Evolutionary conservation across 2,888 invertebrate species (phyloP).

Genomic region (Pterostichus niger): DNA sequence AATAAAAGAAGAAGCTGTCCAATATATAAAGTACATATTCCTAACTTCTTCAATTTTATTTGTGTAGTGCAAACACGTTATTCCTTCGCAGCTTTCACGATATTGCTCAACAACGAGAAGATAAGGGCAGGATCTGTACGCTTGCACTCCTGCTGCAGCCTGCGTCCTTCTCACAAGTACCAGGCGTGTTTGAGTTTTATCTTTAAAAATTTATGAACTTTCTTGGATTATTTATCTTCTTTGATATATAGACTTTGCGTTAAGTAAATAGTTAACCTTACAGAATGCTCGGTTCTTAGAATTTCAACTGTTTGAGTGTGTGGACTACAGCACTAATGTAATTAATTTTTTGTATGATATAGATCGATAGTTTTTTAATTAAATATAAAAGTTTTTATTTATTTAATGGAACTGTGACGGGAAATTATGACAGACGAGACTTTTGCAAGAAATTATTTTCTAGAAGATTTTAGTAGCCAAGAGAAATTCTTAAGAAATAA

Average conservation of each 20-base stretch:
- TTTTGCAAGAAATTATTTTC: slow-evolving; percentile 10
- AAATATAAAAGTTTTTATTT: slow-evolving; percentile 22
- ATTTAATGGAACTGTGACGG: slow-evolving; percentile 19
- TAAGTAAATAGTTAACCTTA: slow-evolving; percentile 37
- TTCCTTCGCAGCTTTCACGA: not conserved
- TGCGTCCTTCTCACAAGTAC: slow-evolving; percentile 1
- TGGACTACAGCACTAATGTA: not conserved
- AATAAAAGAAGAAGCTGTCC: not conserved
- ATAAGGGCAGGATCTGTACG: not conserved
- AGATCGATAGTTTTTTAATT: slow-evolving; percentile 34
- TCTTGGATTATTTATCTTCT: slow-evolving; percentile 53
- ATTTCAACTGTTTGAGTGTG: not conserved
- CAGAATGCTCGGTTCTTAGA: not conserved
- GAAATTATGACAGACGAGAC: slow-evolving; percentile 27
- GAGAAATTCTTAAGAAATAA: too few relatives aligned
- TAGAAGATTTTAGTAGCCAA: not conserved
- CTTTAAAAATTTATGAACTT: slow-evolving; percentile 60
- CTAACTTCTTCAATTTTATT: slow-evolving; percentile 10
- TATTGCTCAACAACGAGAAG: not conserved
- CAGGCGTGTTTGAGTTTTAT: slow-evolving; percentile 54
- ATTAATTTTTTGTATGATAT: slow-evolving; percentile 16
- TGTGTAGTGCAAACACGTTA: slow-evolving; percentile 28
- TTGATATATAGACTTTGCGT: slow-evolving; percentile 46
- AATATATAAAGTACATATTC: slow-evolving; percentile 15
- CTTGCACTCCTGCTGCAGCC: slow-evolving; percentile 16